Percentiles rank a stretch among this genome's conserved stretches.
phyloP scores from a whole-genome alignment of 2,888 invertebrate genomes.

The Hipparchia semele region DNA sequence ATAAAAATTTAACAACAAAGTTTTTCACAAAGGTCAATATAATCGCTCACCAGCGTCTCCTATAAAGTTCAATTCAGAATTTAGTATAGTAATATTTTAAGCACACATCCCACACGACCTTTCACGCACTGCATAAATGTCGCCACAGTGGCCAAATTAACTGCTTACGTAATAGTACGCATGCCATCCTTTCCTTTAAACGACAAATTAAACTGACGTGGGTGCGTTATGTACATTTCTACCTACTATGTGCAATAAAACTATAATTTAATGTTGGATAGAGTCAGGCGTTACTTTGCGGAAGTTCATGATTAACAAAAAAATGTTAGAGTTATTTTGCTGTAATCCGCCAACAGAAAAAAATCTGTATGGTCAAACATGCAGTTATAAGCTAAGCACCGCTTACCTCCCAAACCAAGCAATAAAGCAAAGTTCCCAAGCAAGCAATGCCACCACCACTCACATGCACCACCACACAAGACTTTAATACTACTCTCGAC shows the following conservation, averaged over 20 bases:
- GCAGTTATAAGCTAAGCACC: no score
- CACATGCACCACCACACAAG: no score
- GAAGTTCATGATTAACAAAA: no score
- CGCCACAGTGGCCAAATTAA: conserved; percentile 45
- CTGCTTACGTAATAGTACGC: conserved; percentile 36
- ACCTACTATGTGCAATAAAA: neutral
- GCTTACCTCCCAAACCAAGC: no score
- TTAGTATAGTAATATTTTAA: conserved; percentile 50
- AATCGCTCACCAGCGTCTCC: conserved; percentile 29
- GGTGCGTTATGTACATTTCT: conserved; percentile 6
- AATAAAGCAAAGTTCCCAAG: no score
- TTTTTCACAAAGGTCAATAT: neutral
- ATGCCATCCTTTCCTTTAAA: conserved; percentile 27
- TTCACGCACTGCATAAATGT: conserved; percentile 51
- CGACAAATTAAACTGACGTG: conserved; percentile 17
- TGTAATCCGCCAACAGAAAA: no score
- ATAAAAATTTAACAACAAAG: neutral
- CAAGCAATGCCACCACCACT: no score
- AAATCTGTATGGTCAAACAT: no score
- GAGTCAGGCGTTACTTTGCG: no score
- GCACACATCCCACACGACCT: conserved; percentile 49
- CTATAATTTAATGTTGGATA: neutral
- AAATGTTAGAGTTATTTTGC: no score
- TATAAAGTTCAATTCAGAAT: conserved; percentile 49
- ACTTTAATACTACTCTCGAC: no score